Percentiles rank a stretch among this genome's conserved stretches.
Evolutionary conservation across 2,797 vertebrate species (phyloP).

Genomic region (Hipposideros larvatus): DNA sequence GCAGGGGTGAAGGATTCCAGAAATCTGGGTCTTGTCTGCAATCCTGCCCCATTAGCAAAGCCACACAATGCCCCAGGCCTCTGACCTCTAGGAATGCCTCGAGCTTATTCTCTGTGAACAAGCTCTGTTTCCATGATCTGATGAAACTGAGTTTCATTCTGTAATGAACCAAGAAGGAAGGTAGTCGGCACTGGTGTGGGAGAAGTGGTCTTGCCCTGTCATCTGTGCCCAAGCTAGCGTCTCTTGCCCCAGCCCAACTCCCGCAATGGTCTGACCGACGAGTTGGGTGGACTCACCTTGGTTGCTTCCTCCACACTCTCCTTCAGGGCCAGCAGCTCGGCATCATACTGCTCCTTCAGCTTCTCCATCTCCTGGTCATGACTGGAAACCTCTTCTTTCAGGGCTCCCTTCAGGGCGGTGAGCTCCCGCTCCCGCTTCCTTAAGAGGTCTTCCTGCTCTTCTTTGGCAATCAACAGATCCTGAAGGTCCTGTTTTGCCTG

Average conservation of each 20-base stretch:
- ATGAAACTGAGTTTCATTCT: background rate
- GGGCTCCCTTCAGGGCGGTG: constrained; percentile 96
- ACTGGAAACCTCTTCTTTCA: constrained; percentile 97
- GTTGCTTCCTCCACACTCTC: constrained; percentile 91
- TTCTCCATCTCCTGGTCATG: constrained; percentile 97
- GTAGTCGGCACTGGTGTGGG: fast-evolving
- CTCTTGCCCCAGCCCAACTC: fast-evolving
- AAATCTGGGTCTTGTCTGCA: background rate
- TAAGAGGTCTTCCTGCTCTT: constrained; percentile 96
- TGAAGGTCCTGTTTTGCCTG: constrained; percentile 94
- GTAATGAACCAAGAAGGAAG: background rate
- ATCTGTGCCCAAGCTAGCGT: background rate
- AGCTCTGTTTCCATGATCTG: background rate
- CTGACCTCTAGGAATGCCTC: background rate
- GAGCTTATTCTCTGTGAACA: background rate
- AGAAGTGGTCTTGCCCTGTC: background rate
- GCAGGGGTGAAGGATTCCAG: background rate
- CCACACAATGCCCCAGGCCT: background rate
- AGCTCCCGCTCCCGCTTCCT: constrained; percentile 96
- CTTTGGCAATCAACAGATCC: constrained; percentile 92
- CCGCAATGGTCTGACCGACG: fast-evolving
- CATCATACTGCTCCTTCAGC: constrained; percentile 94
- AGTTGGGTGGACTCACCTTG: constrained; percentile 88
- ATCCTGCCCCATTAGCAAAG: background rate
- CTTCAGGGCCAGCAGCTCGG: constrained; percentile 91